Evolutionary conservation across 2,113 vertebrate species (phyloP).

Genomic region (Oreochromis tanganicae): DNA sequence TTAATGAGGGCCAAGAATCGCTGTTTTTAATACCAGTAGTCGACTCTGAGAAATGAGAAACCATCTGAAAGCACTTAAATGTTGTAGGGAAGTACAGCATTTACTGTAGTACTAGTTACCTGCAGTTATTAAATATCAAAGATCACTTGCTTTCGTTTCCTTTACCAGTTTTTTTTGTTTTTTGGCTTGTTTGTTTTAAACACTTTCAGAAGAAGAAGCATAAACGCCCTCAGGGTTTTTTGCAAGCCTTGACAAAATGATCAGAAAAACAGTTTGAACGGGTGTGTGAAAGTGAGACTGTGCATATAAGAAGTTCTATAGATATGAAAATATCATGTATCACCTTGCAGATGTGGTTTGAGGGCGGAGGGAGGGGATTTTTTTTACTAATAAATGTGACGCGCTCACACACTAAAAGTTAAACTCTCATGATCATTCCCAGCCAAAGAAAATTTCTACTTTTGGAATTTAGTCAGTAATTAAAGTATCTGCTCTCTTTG

Average conservation of each 20-base stretch:
- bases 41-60: background rate
- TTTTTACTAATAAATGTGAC: background rate
- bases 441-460: background rate
- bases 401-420: background rate
- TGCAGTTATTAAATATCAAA: background rate
- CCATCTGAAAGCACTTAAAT: background rate
- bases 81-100: background rate
- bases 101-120: background rate
- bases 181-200: background rate
- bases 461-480: background rate
- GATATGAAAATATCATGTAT: background rate
- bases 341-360: background rate
- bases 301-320: background rate
- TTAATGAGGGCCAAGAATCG: fast-evolving
- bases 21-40: background rate
- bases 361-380: background rate
- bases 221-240: background rate
- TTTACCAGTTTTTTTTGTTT: background rate
- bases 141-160: background rate
- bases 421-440: background rate
- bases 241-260: background rate
- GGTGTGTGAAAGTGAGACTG: background rate
- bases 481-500: background rate
- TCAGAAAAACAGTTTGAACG: background rate
- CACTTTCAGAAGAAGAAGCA: background rate